Base-by-base conservation (phyloP, 2,797 vertebrate species). In the Alfaro cultratus region DNA sequence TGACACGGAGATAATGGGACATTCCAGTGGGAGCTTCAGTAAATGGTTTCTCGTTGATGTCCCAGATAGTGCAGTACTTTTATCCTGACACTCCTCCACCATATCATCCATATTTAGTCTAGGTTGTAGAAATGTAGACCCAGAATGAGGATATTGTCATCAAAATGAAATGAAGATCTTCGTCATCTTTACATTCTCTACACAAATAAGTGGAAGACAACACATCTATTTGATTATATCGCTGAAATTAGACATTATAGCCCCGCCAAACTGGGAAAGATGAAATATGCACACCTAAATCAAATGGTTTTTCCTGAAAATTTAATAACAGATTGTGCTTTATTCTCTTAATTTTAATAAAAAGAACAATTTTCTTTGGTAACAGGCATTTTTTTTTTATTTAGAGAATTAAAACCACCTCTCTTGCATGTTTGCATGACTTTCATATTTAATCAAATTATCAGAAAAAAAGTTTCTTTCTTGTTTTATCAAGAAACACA, bases 41-140 rank as follows among this genome's bases (percentile, higher is more conserved):
- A 81, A 84, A 86, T 79, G 81, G 81, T 47, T 82, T 85, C 57
- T 62, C 80, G 83, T 85, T 84, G 78, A 81, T 74, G 76, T 80
- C 75, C 6, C 75, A 81, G 81, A 80, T 86, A 84, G 87, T 82
- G 80, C 76, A 75, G 51, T 76, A 78, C 78, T 82, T 82, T 74
- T 79, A 36, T 36, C 73, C 46, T 15, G 64, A 68, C 62, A 55
- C 39, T 74, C 23, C 4, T 76, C 77, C 41, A 45, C 12, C n/a
- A 55, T 43, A 39, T 74, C 80, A 39, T 74, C 80, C 60, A 16
- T 4, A 18, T 47, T 47, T 47, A 18, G 46, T 5, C 46, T 6
- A 47, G 16, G 16, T 47, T 18, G 46, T 47, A 16, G 46, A 47
- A 47, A 47, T 47, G 46, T 47, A 47, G 46, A 47, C 46, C 15